Evolutionary conservation across 2,113 vertebrate species (phyloP), one percentile per base, ranked within the genome.

Genomic region (Pluvialis apricaria): DNA sequence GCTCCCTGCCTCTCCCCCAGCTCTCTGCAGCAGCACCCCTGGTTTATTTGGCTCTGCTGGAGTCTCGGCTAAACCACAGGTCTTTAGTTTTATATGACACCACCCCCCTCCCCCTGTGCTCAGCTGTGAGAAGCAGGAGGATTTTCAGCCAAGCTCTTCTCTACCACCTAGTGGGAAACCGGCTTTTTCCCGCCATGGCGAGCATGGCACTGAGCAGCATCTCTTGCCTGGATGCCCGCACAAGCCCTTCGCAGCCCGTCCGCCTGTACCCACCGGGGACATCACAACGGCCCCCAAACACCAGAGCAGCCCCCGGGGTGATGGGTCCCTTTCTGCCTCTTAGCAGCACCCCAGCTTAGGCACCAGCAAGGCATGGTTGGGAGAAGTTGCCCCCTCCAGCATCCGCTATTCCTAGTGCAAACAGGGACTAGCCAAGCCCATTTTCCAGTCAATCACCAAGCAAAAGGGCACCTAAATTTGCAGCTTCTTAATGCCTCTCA

Each of bases 161-260:
- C 95, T 88, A 96, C 97, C 97, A 97, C 88, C 97, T 97, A 94
- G 96, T 62, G 97, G 94, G 61, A 93, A 91, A 82, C 2, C 15
- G 28, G 57, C 10, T 71, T 69, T 73, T 77, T 93, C 90, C 80
- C 7, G 2, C 34, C 49, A 4, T 0, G 34, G 20, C 0, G 5
- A 86, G 45, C 17, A 1, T 14, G 5, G 20, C 28, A 24, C 47
- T 36, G 65, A 87, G 44, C 0, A 0, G 20, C 4, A 40, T 54
- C 3, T 3, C 38, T 13, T 13, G 6, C 1, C 1, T 15, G 17
- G 9, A 26, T 34, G 13, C 34, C 60, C 51, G 26, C 18, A n/a
- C 26, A 36, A 89, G 21, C 31, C 25, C 24, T 72, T 58, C 31
- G 13, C 65, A 47, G 34, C 19, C 29, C 26, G 0, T n/a, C 21